Evolutionary conservation across 2,888 invertebrate genomes (phyloP), one percentile per base, ranked within the genome.

Genomic region (Erebia aethiops): DNA sequence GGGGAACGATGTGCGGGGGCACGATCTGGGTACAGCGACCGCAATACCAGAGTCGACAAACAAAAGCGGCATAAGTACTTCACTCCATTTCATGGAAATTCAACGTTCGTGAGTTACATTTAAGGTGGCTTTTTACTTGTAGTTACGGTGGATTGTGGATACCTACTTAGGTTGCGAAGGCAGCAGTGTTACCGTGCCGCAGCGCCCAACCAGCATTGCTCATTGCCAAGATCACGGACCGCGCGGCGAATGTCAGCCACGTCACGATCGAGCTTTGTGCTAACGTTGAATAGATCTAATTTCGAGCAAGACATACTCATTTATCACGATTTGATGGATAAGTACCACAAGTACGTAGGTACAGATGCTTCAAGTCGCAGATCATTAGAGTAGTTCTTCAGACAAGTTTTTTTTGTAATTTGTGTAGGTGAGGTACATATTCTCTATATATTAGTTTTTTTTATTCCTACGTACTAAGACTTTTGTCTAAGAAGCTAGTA

Each of bases 151-250:
- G 54, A 51, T 43, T 72, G 64, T 51, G 72, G 72, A 46, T 66
- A 62, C 49, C 68, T 65, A 41, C 49, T 70, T 65, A 41, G 66
- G 46, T 54, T 64, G 11, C 43, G 49, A 21, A 68, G 69, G 71
- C 62, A 71, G 54, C 76, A 76, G 78, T 77, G 83, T 84, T 83
- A 86, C 86, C 85, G 85, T 84, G 81, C 83, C 83, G 77, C 75
- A 78, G 79, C 77, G 76, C 76, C 76, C 88, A 86, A 86, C 89
- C 86, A 88, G 87, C 94, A 94, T 91, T 94, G 94, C 94, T 90
- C 94, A 94, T 92, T 94, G 94, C 94, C 94, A 94, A 94, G 94
- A 94, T 94, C 94, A 94, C 91, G 94, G 94, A 87, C 91, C 85
- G 90, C 87, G 89, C 87, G 82, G 90, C 92, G 91, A 92, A 92